phyloP scores from a whole-genome alignment of 2,113 vertebrate genomes.

The Chaenogobius annularis region DNA sequence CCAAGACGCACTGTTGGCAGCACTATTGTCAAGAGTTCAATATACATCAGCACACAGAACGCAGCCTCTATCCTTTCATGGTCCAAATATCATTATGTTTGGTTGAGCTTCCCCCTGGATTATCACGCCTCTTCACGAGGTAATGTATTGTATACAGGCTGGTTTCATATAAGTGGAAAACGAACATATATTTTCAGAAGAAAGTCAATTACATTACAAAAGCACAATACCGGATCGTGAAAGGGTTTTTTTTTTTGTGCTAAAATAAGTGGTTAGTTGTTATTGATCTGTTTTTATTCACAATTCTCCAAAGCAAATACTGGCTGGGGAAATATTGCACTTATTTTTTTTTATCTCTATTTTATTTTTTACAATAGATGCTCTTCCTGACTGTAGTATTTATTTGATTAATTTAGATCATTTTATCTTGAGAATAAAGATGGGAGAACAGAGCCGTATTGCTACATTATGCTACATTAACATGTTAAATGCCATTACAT shows the following conservation, averaged over 20 bases:
- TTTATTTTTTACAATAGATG: neutral
- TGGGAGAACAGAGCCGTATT: no score
- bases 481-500: no score
- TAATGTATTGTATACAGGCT: neutral
- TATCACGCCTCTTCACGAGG: neutral
- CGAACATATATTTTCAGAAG: neutral
- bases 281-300: no score
- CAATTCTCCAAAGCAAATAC: no score
- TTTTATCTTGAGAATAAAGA: no score
- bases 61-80: constrained; percentile 17
- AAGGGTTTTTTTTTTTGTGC: no score
- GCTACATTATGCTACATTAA: no score
- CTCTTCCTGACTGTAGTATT: neutral
- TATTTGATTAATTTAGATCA: neutral
- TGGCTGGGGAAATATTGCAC: no score
- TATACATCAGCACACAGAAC: neutral
- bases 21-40: constrained; percentile 14
- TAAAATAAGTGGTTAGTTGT: no score
- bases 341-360: no score
- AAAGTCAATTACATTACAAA: no score
- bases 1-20: neutral
- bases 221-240: no score
- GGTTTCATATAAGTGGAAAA: neutral
- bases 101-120: neutral
- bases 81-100: constrained; percentile 9